These are phyloP conservation scores for Eleutherodactylus coqui DNA, from an alignment of 2,797 vertebrate species.

Conservation along the genomic window DNA sequence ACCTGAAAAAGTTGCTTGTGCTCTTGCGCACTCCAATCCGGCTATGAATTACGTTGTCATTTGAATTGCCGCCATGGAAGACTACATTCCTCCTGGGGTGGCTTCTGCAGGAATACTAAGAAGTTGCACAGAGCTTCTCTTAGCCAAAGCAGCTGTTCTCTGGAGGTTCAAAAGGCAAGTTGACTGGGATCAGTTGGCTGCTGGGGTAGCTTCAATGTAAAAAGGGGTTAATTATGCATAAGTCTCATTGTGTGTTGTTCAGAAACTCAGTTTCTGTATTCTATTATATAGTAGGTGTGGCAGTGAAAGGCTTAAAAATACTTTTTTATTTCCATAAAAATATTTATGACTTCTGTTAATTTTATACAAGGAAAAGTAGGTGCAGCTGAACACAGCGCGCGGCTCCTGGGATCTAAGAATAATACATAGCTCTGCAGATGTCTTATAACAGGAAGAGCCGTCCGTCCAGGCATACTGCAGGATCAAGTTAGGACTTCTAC, in stretches of 20 bases:
- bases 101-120: too few relatives aligned
- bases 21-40: too few relatives aligned
- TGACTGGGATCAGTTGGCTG: background rate
- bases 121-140: too few relatives aligned
- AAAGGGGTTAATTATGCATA: background rate
- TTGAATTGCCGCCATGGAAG: too few relatives aligned
- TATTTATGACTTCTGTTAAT: background rate
- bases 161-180: background rate
- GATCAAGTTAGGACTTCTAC: constrained; percentile 46
- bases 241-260: background rate
- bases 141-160: too few relatives aligned
- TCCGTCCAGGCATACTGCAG: constrained; percentile 37
- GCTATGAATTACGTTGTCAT: too few relatives aligned
- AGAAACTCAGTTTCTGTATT: constrained; percentile 6
- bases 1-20: too few relatives aligned
- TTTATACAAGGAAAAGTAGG: constrained; percentile 12
- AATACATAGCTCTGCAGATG: constrained; percentile 52
- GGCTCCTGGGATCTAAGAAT: constrained; percentile 25
- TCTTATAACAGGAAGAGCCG: constrained; percentile 52
- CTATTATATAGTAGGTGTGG: background rate
- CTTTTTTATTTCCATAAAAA: background rate
- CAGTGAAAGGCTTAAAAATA: background rate
- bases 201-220: background rate
- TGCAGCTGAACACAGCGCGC: background rate
- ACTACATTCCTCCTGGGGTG: too few relatives aligned